phyloP scores from a whole-genome alignment of 2,113 vertebrate genomes.

The Sigmodon hispidus region DNA sequence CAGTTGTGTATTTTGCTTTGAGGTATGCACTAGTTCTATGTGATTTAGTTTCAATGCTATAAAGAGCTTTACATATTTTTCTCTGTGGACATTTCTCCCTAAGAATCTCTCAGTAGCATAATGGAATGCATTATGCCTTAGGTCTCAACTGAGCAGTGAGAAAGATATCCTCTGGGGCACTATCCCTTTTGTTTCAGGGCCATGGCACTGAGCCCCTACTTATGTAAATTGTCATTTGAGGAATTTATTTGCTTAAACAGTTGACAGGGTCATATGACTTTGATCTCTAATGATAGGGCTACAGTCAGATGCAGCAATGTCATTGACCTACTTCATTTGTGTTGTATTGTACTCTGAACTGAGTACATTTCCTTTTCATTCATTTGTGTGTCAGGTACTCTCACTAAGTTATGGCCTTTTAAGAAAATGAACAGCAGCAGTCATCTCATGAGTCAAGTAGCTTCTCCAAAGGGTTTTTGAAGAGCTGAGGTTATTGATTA shows the following conservation, averaged over 20 bases:
- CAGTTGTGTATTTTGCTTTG: constrained; percentile 10
- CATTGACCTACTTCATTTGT: constrained; percentile 53
- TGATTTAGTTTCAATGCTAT: background rate
- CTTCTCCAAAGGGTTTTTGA: constrained; percentile 14
- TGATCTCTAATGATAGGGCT: constrained; percentile 47
- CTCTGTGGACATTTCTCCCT: background rate
- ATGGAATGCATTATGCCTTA: constrained; percentile 32
- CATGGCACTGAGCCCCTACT: background rate
- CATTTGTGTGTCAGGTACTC: background rate
- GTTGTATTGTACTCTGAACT: constrained; percentile 19
- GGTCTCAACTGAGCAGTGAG: constrained; percentile 31
- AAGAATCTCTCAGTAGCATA: constrained; percentile 5
- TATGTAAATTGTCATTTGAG: constrained; percentile 51
- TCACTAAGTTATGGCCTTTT: background rate
- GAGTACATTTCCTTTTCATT: constrained; percentile 5
- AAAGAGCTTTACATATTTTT: background rate
- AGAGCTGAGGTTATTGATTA: background rate
- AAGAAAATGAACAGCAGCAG: background rate
- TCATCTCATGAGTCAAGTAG: background rate
- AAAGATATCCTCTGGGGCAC: constrained; percentile 2
- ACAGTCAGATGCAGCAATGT: constrained; percentile 10
- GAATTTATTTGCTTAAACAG: constrained; percentile 51
- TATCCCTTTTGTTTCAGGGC: constrained; percentile 19
- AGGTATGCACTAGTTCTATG: background rate
- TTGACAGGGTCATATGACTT: constrained; percentile 38